Percentiles rank a stretch among this genome's conserved stretches.
Conservation (phyloP, 2,113 vertebrate species). For the Heptranchias perlo region DNA sequence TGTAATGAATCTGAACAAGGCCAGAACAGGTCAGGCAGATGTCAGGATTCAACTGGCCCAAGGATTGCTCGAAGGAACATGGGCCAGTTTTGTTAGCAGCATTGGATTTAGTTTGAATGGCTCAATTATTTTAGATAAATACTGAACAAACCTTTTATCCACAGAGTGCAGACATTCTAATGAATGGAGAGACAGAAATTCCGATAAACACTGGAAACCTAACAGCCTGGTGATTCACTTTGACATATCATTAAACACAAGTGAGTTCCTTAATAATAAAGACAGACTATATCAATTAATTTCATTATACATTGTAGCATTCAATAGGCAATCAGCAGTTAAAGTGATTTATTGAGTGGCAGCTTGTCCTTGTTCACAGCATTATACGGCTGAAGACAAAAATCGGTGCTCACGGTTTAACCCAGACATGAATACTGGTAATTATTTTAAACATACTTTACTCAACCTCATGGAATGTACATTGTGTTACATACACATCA, state of each 20-base stretch:
- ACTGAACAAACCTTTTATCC: conserved; percentile 14
- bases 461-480: neutral
- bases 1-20: neutral
- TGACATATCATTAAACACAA: conserved; percentile 31
- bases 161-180: conserved; percentile 13
- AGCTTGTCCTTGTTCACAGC: neutral
- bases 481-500: neutral
- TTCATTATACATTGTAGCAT: neutral
- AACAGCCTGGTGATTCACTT: neutral
- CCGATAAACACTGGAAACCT: neutral
- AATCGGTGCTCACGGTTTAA: neutral
- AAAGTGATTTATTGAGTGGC: neutral
- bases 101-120: neutral
- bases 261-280: conserved; percentile 21
- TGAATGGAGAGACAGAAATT: conserved; percentile 30
- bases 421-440: neutral
- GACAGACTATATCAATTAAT: conserved; percentile 10
- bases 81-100: neutral
- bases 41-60: neutral
- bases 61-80: neutral
- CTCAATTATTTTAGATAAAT: conserved; percentile 25
- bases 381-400: neutral
- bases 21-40: neutral
- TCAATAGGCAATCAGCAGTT: neutral
- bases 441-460: neutral